Evolutionary conservation across 2,888 invertebrate species (phyloP).

Genomic region (Zaprionus lineosus): DNA sequence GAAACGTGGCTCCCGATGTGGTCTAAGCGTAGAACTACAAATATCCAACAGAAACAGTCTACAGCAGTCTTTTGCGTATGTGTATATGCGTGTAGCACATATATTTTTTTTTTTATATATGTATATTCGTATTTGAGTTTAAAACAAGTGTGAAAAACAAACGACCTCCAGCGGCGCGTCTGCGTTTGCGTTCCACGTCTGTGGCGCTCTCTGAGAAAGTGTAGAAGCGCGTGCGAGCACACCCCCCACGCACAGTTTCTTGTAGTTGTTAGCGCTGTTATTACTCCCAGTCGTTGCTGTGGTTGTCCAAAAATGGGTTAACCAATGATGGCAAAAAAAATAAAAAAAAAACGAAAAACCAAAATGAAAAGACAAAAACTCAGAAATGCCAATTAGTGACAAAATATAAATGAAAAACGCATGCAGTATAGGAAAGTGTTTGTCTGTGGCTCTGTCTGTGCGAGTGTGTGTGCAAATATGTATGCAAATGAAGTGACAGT

Average conservation of each 20-base stretch:
- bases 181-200: conserved; percentile 39
- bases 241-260: conserved; percentile 66
- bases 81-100: background rate
- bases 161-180: conserved; percentile 70
- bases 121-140: conserved; percentile 34
- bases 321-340: conserved; percentile 37
- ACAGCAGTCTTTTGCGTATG: background rate
- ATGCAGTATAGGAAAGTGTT: conserved; percentile 26
- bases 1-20: conserved; percentile 70
- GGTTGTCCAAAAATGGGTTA: conserved; percentile 60
- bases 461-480: conserved; percentile 32
- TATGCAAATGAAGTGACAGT: conserved; percentile 63
- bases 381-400: conserved; percentile 72
- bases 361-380: conserved; percentile 45
- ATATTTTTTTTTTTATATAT: too few species aligned
- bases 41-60: conserved; percentile 4
- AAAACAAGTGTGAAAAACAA: conserved; percentile 75
- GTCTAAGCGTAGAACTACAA: conserved; percentile 55
- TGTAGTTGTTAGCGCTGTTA: background rate
- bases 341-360: too few species aligned
- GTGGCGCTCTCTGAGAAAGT: conserved; percentile 63
- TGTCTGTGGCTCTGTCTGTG: conserved; percentile 7
- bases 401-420: conserved; percentile 70
- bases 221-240: conserved; percentile 44
- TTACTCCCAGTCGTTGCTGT: conserved; percentile 12